A percentile compares a stretch with the other conserved stretches of the same genome.
phyloP scores from a whole-genome alignment of 2,797 vertebrate species.

The Sarcophilus harrisii region DNA sequence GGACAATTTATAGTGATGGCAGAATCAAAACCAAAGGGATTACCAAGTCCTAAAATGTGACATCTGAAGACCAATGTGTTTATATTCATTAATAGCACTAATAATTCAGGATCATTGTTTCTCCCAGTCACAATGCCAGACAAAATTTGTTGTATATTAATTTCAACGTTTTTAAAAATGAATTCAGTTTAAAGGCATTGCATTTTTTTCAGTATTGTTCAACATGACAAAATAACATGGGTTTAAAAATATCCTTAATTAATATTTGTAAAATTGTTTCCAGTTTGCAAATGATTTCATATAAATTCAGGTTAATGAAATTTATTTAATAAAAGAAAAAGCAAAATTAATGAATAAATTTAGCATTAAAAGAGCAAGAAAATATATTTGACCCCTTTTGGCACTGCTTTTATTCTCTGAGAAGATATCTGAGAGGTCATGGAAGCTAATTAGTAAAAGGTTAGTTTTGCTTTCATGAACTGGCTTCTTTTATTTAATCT shows the following conservation, averaged over 20 bases:
- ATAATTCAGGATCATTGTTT: neutral
- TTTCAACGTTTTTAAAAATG: neutral
- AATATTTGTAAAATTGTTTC: neutral
- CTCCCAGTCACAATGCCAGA: neutral
- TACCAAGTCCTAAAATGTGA: neutral
- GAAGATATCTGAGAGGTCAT: constrained; percentile 52
- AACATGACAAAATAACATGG: neutral
- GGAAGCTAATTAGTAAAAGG: constrained; percentile 74
- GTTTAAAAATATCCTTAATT: neutral
- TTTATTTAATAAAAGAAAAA: neutral
- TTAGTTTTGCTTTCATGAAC: constrained; percentile 52
- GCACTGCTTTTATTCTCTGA: constrained; percentile 57
- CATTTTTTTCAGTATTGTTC: neutral
- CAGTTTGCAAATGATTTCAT: constrained; percentile 17
- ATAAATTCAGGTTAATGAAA: neutral
- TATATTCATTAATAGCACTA: neutral
- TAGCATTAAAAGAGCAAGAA: constrained; percentile 27
- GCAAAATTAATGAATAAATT: neutral
- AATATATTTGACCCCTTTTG: neutral
- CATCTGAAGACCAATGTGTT: constrained; percentile 19
- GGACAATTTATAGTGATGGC: neutral
- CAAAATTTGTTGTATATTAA: neutral
- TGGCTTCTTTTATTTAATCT: constrained; percentile 71
- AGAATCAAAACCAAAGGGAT: neutral
- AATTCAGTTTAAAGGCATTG: neutral